These are phyloP conservation scores for Xyrichtys novacula DNA, from an alignment of 2,797 vertebrate species.

Conservation along the genomic window DNA sequence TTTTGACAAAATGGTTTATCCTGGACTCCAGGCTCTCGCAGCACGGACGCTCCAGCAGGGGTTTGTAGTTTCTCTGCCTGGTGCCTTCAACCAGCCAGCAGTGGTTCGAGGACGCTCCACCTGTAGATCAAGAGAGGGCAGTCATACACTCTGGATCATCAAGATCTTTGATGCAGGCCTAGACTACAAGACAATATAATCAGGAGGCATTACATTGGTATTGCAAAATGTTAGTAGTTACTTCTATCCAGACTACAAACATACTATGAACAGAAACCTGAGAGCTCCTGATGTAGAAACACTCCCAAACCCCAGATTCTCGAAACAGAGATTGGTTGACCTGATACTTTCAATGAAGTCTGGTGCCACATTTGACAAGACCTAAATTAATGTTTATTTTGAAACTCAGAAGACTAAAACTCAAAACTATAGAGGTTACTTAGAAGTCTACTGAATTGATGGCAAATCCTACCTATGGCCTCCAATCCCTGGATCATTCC, in stretches of 20 bases:
- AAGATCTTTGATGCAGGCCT: not conserved
- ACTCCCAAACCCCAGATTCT: too few relatives aligned
- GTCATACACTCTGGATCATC: too few relatives aligned
- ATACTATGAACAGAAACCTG: too few relatives aligned
- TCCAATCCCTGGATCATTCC: conserved; percentile 90
- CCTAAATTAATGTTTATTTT: too few relatives aligned
- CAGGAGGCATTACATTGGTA: too few relatives aligned
- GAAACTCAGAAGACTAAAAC: not conserved
- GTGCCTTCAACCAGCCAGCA: conserved; percentile 91
- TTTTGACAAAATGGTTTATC: conserved; percentile 91
- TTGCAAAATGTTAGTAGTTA: too few relatives aligned
- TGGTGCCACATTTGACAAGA: too few relatives aligned
- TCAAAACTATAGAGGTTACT: not conserved
- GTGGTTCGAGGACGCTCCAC: conserved; percentile 50
- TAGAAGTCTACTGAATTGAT: not conserved
- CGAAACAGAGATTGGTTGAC: too few relatives aligned
- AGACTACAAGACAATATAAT: too few relatives aligned
- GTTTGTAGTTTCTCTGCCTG: conserved; percentile 88
- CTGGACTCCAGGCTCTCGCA: conserved; percentile 94
- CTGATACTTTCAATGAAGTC: too few relatives aligned
- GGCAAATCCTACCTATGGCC: conserved; percentile 53
- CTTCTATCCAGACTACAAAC: too few relatives aligned
- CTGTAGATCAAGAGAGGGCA: conserved; percentile 52
- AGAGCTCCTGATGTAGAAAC: too few relatives aligned
- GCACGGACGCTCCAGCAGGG: conserved; percentile 89